These are phyloP conservation scores for Sarcophaga bullata DNA, from an alignment of 1,140 invertebrate species.

Conservation along the genomic window DNA sequence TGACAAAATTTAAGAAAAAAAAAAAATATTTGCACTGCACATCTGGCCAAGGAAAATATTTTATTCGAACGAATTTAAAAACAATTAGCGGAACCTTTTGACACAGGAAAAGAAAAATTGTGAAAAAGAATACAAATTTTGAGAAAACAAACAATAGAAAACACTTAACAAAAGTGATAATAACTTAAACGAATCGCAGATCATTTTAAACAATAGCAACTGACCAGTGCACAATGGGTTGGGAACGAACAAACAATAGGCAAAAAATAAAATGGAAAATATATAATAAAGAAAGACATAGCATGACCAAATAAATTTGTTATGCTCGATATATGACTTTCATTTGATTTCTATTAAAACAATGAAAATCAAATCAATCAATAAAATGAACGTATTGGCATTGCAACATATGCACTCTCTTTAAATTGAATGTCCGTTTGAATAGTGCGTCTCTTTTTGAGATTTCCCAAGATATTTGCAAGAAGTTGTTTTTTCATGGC, in stretches of 20 bases:
- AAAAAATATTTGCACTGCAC: constrained; percentile 31
- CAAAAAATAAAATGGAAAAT: background rate
- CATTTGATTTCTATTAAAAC: background rate
- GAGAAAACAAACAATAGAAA: background rate
- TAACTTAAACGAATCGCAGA: constrained; percentile 5
- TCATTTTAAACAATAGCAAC: background rate
- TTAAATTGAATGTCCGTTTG: background rate
- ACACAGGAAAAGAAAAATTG: background rate
- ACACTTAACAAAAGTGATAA: constrained; percentile 35
- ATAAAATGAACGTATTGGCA: constrained; percentile 25
- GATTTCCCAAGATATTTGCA: constrained; percentile 24
- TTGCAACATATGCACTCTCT: background rate
- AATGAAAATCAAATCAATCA: background rate
- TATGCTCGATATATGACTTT: constrained; percentile 22
- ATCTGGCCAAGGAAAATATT: constrained; percentile 5
- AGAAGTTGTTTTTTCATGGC: background rate
- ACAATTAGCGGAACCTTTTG: constrained; percentile 42
- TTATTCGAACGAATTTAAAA: constrained; percentile 35
- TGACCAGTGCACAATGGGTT: constrained; percentile 7
- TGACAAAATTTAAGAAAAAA: background rate
- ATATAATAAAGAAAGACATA: background rate
- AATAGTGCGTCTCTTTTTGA: background rate
- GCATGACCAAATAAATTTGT: constrained; percentile 25
- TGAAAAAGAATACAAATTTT: background rate
- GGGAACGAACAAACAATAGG: background rate